These are phyloP conservation scores for Oreochromis niloticus DNA, from an alignment of 2,113 vertebrate genomes.

Conservation along the genomic window DNA sequence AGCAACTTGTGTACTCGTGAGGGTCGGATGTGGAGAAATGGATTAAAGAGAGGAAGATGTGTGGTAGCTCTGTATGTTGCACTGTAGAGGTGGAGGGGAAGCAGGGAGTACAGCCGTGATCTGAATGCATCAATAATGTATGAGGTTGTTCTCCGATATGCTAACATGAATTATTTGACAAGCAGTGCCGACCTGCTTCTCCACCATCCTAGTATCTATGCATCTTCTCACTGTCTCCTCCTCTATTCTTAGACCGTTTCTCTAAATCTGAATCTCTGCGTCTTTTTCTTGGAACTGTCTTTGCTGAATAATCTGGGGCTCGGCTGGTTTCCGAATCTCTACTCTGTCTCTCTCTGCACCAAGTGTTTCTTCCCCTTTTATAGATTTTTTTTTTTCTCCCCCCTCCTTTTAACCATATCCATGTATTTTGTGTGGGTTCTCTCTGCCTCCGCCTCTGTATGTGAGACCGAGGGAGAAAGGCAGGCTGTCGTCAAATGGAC, in stretches of 20 bases:
- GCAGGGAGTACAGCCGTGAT: constrained; percentile 9
- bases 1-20: constrained; percentile 13
- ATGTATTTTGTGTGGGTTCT: constrained; percentile 16
- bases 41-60: neutral
- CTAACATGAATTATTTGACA: constrained; percentile 56
- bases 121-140: constrained; percentile 49
- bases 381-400: neutral
- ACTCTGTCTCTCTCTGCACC: neutral
- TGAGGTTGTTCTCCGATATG: constrained; percentile 43
- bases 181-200: constrained; percentile 7
- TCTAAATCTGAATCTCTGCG: neutral
- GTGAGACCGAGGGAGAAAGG: neutral
- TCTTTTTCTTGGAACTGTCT: neutral
- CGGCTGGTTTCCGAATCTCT: constrained; percentile 1
- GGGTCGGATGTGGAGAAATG: neutral
- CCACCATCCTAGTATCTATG: neutral
- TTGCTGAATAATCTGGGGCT: constrained; percentile 34
- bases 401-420: constrained; percentile 34
- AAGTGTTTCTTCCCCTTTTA: constrained; percentile 2
- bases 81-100: neutral
- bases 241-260: neutral
- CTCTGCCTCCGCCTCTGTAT: constrained; percentile 10
- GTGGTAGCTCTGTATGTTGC: neutral
- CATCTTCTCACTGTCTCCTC: neutral
- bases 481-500: neutral